A percentile compares a stretch with the other conserved stretches of the same genome.
Conservation (phyloP, 2,797 vertebrate species). For the Mareca strepera region DNA sequence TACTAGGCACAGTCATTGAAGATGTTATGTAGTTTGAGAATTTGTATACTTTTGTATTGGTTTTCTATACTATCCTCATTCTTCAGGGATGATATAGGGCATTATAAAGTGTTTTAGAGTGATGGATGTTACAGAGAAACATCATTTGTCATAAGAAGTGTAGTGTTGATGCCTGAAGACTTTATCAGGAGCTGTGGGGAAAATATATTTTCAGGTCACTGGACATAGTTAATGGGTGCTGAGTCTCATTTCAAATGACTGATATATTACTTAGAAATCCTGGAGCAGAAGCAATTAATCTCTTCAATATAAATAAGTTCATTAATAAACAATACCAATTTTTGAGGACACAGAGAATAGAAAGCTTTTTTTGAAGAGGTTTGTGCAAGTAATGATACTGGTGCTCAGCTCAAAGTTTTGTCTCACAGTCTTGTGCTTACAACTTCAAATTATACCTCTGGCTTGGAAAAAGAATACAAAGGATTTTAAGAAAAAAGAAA, state of each 20-base stretch:
- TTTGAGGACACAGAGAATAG: background rate
- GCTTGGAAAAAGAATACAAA: background rate
- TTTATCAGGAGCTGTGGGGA: background rate
- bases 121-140: background rate
- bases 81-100: background rate
- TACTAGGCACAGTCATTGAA: background rate
- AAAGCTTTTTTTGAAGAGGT: background rate
- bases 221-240: background rate
- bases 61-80: constrained; percentile 1
- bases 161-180: background rate
- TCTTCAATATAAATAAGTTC: background rate
- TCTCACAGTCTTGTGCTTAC: background rate
- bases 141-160: background rate
- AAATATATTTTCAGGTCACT: constrained; percentile 24
- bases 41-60: background rate
- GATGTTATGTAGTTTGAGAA: background rate
- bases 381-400: background rate
- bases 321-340: background rate
- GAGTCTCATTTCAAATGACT: background rate
- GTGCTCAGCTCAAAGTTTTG: background rate
- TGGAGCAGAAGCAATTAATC: background rate
- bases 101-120: background rate
- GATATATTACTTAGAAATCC: background rate
- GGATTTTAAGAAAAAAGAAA: background rate
- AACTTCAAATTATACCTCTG: background rate